Percentiles rank a stretch among this genome's conserved stretches.
Evolutionary conservation across 1,140 invertebrate genomes (phyloP).

Genomic region (Drosophila gunungcola): DNA sequence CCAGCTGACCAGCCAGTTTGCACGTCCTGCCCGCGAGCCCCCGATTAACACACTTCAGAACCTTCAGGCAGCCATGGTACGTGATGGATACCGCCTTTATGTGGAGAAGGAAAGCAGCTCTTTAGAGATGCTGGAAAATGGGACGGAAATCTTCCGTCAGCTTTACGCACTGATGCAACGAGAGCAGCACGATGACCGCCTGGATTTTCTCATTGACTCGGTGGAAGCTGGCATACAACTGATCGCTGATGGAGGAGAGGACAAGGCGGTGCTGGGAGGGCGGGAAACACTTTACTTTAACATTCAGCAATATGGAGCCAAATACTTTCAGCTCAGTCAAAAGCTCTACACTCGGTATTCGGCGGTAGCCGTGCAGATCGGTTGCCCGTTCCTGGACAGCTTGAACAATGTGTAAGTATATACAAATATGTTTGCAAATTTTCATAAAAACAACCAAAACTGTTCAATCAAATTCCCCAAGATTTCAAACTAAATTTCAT

Average conservation of each 20-base stretch:
- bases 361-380: constrained; percentile 89
- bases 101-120: constrained; percentile 90
- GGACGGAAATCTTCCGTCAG: constrained; percentile 89
- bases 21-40: constrained; percentile 87
- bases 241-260: constrained; percentile 86
- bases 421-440: not conserved
- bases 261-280: constrained; percentile 88
- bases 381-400: constrained; percentile 89
- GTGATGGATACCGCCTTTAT: constrained; percentile 87
- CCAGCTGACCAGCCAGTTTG: constrained; percentile 89
- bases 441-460: too few species aligned
- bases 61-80: constrained; percentile 87
- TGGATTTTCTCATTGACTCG: constrained; percentile 86
- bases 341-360: constrained; percentile 90
- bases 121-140: constrained; percentile 89
- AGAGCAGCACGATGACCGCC: constrained; percentile 80
- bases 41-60: constrained; percentile 88
- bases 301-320: constrained; percentile 88
- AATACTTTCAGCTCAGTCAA: constrained; percentile 90
- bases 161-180: constrained; percentile 88
- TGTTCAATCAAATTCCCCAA: too few species aligned
- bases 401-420: constrained; percentile 88
- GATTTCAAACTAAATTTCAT: too few species aligned
- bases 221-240: constrained; percentile 88
- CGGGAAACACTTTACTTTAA: constrained; percentile 90